phyloP scores from a whole-genome alignment of 2,113 vertebrate species.

The Collichthys lucidus region DNA sequence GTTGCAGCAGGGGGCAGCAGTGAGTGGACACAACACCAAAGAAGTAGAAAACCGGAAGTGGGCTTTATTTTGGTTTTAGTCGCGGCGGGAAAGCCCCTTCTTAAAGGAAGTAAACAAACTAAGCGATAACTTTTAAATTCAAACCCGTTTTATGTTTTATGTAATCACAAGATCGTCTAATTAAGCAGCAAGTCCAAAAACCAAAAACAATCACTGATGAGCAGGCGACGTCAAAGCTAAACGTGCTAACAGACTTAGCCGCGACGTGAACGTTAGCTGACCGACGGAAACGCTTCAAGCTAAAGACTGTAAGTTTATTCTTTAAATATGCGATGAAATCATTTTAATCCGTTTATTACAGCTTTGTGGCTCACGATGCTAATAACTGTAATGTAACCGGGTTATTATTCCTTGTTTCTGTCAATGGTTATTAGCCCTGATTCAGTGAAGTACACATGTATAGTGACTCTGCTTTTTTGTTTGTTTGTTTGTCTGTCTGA shows the following conservation, averaged over 20 bases:
- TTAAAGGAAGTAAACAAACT: background rate
- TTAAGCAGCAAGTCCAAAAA: background rate
- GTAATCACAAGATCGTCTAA: background rate
- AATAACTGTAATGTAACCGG: background rate
- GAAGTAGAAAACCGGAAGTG: slow-evolving; percentile 60
- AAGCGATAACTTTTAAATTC: background rate
- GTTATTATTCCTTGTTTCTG: no score
- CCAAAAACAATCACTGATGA: background rate
- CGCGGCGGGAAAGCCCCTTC: slow-evolving; percentile 34
- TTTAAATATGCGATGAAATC: background rate
- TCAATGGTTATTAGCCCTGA: no score
- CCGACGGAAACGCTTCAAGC: background rate
- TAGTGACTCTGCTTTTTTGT: background rate
- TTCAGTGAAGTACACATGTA: background rate
- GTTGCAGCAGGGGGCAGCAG: background rate
- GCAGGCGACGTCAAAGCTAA: background rate
- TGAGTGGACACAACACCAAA: background rate
- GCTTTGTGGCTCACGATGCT: background rate
- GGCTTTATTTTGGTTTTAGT: background rate
- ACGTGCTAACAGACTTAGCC: background rate
- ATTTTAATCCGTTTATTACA: background rate
- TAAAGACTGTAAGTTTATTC: no score
- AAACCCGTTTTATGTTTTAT: background rate
- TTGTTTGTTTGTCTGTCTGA: background rate
- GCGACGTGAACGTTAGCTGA: background rate